Percentiles rank a stretch among this genome's conserved stretches.
Evolutionary conservation across 2,113 vertebrate genomes (phyloP).

Genomic region (Condylura cristata): DNA sequence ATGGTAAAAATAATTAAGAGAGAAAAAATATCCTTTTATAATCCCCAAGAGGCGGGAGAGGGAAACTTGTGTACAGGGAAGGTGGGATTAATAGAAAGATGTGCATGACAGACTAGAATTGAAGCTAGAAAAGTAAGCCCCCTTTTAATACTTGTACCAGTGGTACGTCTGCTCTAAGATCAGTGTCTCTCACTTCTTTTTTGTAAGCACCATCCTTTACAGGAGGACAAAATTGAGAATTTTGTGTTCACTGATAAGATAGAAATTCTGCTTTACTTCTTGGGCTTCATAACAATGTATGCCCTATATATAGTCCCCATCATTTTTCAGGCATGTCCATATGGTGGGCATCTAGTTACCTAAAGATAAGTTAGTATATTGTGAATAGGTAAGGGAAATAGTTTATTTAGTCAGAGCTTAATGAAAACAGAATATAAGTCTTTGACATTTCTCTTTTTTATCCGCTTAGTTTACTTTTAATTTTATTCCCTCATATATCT

Average conservation of each 20-base stretch:
- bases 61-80: not conserved
- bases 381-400: not conserved
- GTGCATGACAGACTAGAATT: not conserved
- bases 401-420: not conserved
- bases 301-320: not conserved
- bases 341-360: not conserved
- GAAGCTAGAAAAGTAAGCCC: not conserved
- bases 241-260: not conserved
- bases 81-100: not conserved
- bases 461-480: slow-evolving; percentile 29
- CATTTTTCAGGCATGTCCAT: not conserved
- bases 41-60: not conserved
- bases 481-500: not conserved
- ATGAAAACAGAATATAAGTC: not conserved
- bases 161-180: not conserved
- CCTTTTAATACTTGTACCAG: not conserved
- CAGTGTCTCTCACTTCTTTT: not conserved
- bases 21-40: not conserved
- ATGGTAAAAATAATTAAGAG: not conserved
- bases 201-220: not conserved
- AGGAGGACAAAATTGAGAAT: not conserved
- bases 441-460: not conserved
- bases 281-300: not conserved
- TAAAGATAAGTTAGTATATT: not conserved
- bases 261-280: not conserved